phyloP scores from a whole-genome alignment of 2,797 vertebrate species.

The Micropoecilia bifurca region DNA sequence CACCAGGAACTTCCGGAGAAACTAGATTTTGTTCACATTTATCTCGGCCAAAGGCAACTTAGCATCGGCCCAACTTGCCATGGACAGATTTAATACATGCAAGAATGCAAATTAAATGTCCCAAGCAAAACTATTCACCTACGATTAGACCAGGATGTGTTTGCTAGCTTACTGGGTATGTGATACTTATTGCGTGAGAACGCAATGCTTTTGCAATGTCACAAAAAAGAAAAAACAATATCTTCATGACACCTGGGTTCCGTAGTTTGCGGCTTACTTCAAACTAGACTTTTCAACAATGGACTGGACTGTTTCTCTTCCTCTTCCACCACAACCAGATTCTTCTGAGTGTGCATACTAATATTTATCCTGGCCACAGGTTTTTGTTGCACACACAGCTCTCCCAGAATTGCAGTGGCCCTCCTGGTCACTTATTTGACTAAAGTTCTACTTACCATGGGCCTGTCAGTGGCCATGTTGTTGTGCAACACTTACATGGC shows the following conservation, averaged over 20 bases:
- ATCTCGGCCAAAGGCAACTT: conserved; percentile 22
- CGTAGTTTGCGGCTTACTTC: background rate
- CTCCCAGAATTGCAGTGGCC: too few species aligned
- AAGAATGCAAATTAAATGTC: background rate
- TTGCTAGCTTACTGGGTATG: too few species aligned
- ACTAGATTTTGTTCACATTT: conserved; percentile 42
- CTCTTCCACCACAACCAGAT: background rate
- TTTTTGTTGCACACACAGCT: too few species aligned
- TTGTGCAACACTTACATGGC: background rate
- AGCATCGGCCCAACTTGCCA: background rate
- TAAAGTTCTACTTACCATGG: too few species aligned
- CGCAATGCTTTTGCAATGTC: background rate
- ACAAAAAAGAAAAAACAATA: background rate
- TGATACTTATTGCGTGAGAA: too few species aligned
- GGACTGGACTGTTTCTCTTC: background rate
- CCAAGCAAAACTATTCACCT: background rate
- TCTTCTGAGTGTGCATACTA: background rate
- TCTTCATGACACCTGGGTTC: background rate
- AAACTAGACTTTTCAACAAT: background rate
- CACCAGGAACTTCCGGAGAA: conserved; percentile 52
- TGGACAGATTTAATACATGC: background rate
- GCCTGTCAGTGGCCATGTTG: too few species aligned
- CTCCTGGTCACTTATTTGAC: too few species aligned
- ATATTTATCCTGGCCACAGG: too few species aligned
- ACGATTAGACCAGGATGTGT: too few species aligned